Evolutionary conservation across 1,140 invertebrate genomes (phyloP).

Genomic region (Lasaia peninsularis): DNA sequence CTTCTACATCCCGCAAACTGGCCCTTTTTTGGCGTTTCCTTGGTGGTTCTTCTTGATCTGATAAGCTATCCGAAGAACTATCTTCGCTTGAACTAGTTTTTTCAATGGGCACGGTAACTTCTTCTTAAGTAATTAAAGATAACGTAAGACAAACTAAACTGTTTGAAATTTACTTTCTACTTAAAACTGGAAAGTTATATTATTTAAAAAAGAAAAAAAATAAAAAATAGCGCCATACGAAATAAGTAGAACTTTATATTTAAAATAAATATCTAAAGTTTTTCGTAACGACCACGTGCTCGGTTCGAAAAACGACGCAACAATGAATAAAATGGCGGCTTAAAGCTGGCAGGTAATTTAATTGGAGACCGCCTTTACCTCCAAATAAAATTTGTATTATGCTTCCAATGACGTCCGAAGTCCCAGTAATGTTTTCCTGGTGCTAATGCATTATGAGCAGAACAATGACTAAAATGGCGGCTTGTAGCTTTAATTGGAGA

Average conservation of each 20-base stretch:
- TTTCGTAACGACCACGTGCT: neutral
- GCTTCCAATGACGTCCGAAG: too few relatives aligned
- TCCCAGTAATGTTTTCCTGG: too few relatives aligned
- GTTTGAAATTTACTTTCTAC: neutral
- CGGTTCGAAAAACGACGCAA: neutral
- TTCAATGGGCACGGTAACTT: neutral
- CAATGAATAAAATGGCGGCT: neutral
- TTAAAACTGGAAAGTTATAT: neutral
- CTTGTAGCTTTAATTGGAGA: too few relatives aligned
- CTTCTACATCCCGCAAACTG: slow-evolving; percentile 1
- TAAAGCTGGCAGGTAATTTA: too few relatives aligned
- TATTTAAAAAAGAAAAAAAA: too few relatives aligned
- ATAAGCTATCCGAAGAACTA: neutral
- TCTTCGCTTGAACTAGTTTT: neutral
- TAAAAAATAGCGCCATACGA: too few relatives aligned
- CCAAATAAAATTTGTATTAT: too few relatives aligned
- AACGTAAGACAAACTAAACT: too few relatives aligned
- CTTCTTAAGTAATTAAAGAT: neutral
- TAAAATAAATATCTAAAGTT: neutral
- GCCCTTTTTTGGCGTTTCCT: neutral
- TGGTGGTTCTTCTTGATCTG: neutral
- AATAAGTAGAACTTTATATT: neutral
- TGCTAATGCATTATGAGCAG: too few relatives aligned
- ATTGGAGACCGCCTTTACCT: too few relatives aligned
- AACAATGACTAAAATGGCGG: too few relatives aligned